A percentile compares a stretch with the other conserved stretches of the same genome.
Conservation (phyloP, 2,888 invertebrate genomes). For the Rambutsinella grinnellia region DNA sequence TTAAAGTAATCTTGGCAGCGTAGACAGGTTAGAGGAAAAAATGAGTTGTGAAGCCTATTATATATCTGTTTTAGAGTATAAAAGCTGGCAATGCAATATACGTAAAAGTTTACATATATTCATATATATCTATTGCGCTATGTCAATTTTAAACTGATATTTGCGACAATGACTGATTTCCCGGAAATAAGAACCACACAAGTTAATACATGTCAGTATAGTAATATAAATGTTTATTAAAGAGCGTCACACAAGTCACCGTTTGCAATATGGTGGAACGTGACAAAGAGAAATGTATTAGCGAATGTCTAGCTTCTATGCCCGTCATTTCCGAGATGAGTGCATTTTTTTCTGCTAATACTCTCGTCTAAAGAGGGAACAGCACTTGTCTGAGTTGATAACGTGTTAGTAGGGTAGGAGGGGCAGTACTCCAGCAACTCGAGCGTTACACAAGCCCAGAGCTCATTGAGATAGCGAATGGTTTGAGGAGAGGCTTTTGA, state of each 20-base stretch:
- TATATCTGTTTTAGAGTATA: too few species aligned
- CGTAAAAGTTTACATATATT: neutral
- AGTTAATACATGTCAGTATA: conserved; percentile 1
- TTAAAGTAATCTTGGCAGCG: neutral
- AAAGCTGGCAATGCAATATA: too few species aligned
- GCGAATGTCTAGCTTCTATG: too few species aligned
- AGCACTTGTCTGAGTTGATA: neutral
- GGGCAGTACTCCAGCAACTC: neutral
- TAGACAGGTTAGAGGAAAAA: neutral
- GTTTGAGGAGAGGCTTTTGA: conserved; percentile 37
- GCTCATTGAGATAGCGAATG: neutral
- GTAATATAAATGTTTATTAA: neutral
- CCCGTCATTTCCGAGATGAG: too few species aligned
- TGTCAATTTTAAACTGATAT: conserved; percentile 10
- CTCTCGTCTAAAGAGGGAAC: neutral
- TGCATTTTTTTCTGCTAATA: too few species aligned
- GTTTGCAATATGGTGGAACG: neutral
- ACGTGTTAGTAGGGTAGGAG: neutral
- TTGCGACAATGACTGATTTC: conserved; percentile 48
- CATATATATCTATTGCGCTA: neutral
- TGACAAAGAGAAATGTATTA: neutral
- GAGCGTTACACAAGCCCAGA: neutral
- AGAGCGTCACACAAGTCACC: neutral
- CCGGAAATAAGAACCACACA: conserved; percentile 36
- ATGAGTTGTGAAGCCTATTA: neutral